Base-by-base conservation (phyloP, 1,140 invertebrate species). In the Ericerus pela region DNA sequence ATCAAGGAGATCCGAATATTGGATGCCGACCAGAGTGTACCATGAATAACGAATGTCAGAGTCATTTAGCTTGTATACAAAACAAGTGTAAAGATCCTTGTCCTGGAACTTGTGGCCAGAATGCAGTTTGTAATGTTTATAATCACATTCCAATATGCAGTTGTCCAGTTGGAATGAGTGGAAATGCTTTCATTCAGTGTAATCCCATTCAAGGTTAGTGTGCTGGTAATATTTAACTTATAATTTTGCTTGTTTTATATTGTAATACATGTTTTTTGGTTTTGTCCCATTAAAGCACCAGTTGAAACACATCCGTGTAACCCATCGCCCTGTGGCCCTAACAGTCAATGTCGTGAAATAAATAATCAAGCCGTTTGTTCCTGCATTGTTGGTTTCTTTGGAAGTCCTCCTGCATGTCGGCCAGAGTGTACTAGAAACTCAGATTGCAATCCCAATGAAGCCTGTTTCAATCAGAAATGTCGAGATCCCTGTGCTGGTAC, bases 81-180 rank as follows among this genome's bases (percentile, higher is more conserved):
- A 78, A 79, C 61, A 82, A 81, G 72, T 88, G 85, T 65, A 68
- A 73, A 29, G 81, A 88, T 67, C 85, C 84, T 28, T 88, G 85
- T 64, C 72, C 72, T n/a, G 80, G 77, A 57, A 77, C 76, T 24
- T 87, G 84, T 68, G 83, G 82, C 0, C 72, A 76, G 56, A 78
- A 79, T 64, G 80, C 83, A 22, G 65, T 75, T 51, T 86, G 84
- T 64, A 71, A 74, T 27, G 79, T 84, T 2, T 73, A 79, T 20
- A 82, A 79, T 65, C 79, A 82, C 62, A 73, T 70, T 30, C 75
- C 79, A 14, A 70, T 77, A 27, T 81, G 84, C 64, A 76, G 75
- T 63, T 88, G 85, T 63, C 74, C 75, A n/a, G 63, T 73, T 47
- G 75, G 76, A 57, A 80, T 75, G 67, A 73, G 75, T 51, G 83